These are phyloP conservation scores for Adelognathus sp. DNA, from an alignment of 2,888 invertebrate genomes.

Conservation along the genomic window DNA sequence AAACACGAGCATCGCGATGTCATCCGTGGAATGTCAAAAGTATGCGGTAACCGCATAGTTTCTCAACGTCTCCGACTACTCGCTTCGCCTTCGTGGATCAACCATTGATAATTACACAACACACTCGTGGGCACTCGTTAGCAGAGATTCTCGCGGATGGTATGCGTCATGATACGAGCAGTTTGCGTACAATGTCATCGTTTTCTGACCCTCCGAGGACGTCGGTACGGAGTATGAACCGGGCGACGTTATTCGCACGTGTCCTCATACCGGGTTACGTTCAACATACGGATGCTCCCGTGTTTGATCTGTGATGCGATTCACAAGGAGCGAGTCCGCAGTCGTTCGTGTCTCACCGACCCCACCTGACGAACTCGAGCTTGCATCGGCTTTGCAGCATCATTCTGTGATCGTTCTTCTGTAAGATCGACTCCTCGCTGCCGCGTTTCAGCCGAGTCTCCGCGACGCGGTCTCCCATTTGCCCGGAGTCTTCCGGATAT, in stretches of 20 bases:
- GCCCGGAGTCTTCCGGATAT: slow-evolving; percentile 40
- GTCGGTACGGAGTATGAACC: slow-evolving; percentile 67
- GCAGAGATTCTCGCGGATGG: neutral
- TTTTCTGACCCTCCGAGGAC: neutral
- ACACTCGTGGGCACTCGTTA: no score
- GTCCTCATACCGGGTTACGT: slow-evolving; percentile 70
- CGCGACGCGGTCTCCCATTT: slow-evolving; percentile 46
- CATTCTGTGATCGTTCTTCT: slow-evolving; percentile 80
- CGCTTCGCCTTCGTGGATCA: neutral
- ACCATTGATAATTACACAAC: no score
- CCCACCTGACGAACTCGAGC: slow-evolving; percentile 47
- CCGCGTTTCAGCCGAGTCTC: slow-evolving; percentile 37
- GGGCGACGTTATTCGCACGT: slow-evolving; percentile 50
- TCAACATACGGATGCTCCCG: slow-evolving; percentile 79
- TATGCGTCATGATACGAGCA: neutral
- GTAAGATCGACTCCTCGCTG: slow-evolving; percentile 75
- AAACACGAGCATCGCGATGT: slow-evolving; percentile 58
- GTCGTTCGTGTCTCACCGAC: slow-evolving; percentile 51
- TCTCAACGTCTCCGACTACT: neutral
- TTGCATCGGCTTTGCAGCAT: slow-evolving; percentile 70
- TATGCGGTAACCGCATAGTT: slow-evolving; percentile 26
- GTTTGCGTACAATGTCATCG: neutral
- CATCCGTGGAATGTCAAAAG: slow-evolving; percentile 59
- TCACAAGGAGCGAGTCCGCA: slow-evolving; percentile 74
- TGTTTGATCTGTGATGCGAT: slow-evolving; percentile 81